A percentile compares a stretch with the other conserved stretches of the same genome.
Evolutionary conservation across 2,113 vertebrate species (phyloP).

Genomic region (Python bivittatus): DNA sequence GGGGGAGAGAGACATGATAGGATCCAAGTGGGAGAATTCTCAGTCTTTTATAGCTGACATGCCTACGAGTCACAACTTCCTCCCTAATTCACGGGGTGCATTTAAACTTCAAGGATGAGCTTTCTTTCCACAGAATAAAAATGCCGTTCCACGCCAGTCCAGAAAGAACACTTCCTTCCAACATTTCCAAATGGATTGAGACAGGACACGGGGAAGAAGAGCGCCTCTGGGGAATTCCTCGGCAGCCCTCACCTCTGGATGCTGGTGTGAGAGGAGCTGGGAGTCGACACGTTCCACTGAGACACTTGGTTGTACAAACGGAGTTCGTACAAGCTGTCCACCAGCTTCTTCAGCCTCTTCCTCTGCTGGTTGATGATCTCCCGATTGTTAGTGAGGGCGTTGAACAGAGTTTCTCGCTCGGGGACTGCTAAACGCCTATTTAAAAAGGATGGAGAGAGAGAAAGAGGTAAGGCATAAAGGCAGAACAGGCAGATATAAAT

Average conservation of each 20-base stretch:
- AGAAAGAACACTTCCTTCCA: background rate
- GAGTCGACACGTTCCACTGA: conserved; percentile 68
- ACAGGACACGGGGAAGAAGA: background rate
- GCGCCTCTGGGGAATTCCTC: rapidly evolving
- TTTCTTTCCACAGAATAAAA: background rate
- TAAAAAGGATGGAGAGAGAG: background rate
- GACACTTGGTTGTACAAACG: conserved; percentile 85
- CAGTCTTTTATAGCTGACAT: too few relatives aligned
- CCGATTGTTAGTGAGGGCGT: conserved; percentile 88
- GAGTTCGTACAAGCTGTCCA: conserved; percentile 85
- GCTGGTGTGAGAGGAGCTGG: conserved; percentile 41
- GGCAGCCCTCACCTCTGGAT: conserved; percentile 61
- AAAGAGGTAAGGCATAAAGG: background rate
- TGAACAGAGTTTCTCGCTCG: conserved; percentile 89
- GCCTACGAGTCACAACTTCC: too few relatives aligned
- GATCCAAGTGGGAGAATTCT: too few relatives aligned
- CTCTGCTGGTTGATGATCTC: conserved; percentile 95
- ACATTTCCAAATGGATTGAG: background rate
- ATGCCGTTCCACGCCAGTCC: background rate
- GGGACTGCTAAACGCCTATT: conserved; percentile 87
- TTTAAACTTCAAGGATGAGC: too few relatives aligned
- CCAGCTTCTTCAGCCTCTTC: conserved; percentile 82
- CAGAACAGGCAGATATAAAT: too few relatives aligned
- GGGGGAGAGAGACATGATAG: too few relatives aligned
- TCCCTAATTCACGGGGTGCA: too few relatives aligned